A percentile compares a stretch with the other conserved stretches of the same genome.
Evolutionary conservation across 2,888 invertebrate genomes (phyloP).

Genomic region (Cephonodes hylas): DNA sequence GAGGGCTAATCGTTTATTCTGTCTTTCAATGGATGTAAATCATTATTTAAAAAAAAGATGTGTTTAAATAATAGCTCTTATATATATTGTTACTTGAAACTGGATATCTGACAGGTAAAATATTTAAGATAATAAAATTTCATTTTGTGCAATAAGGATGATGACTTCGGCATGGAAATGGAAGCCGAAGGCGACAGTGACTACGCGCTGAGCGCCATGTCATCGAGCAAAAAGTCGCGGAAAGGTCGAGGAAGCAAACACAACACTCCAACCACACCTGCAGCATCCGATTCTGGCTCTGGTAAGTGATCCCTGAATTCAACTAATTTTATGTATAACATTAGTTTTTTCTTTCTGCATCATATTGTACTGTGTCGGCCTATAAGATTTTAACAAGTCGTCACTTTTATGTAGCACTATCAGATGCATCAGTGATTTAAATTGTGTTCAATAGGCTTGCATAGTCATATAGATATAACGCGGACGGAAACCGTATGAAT

Average conservation of each 20-base stretch:
- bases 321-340: too few relatives aligned
- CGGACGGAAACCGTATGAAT: too few relatives aligned
- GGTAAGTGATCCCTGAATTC: constrained; percentile 43
- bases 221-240: constrained; percentile 85
- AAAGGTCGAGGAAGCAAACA: constrained; percentile 77
- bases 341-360: too few relatives aligned
- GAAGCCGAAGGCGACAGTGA: constrained; percentile 88
- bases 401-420: too few relatives aligned
- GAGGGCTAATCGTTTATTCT: neutral
- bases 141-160: constrained; percentile 79
- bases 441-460: too few relatives aligned
- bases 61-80: too few relatives aligned
- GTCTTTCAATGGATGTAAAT: neutral
- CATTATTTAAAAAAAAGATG: neutral
- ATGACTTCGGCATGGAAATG: constrained; percentile 84
- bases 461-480: too few relatives aligned
- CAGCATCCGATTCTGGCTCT: constrained; percentile 67
- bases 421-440: too few relatives aligned
- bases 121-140: neutral
- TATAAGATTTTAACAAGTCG: too few relatives aligned
- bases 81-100: too few relatives aligned
- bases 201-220: constrained; percentile 81
- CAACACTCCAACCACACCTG: constrained; percentile 63
- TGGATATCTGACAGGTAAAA: neutral
- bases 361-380: too few relatives aligned